Base-by-base conservation (phyloP, 2,888 invertebrate genomes). In the Xestia ashworthii region DNA sequence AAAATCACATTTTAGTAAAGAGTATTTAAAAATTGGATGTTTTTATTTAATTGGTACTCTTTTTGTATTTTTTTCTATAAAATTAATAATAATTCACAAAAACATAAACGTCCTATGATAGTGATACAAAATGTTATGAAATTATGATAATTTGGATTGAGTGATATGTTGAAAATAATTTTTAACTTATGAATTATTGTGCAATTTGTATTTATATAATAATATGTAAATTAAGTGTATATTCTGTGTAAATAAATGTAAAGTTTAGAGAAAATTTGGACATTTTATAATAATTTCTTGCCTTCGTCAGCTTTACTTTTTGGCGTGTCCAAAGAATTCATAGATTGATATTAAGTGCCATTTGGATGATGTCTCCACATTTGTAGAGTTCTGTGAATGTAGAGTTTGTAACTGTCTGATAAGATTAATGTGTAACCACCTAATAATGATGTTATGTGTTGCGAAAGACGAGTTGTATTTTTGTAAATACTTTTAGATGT, bases 311-410 rank as follows among this genome's bases (percentile, higher is more conserved):
- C 89, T 91, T 89, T 92, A 91, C 83, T 73, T 80, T 87, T 90
- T 90, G 89, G 90, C 85, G 80, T 85, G 85, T 90, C 90, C 90
- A 91, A 91, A 90, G 89, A 89, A 84, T 82, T 82, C 74, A 87
- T 88, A 89, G 76, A 82, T 83, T 84, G 82, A 84, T 86, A 81
- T 84, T 91, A 90, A 92, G 93, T 94, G 93, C 93, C 93, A 94
- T 94, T 93, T 88, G 89, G 91, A 89, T 86, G 82, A 85, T 85
- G 88, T 91, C 88, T 88, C 72, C 82, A 81, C 71, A 72, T 71
- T 90, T 90, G 86, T 78, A 74, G 74, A 80, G 70, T 76, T 77
- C 80, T 85, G 83, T 81, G 60, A 84, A 81, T 79, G 76, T 86
- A 84, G 74, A 87, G 80, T 86, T 86, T 83, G 79, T 82, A 68